A percentile compares a stretch with the other conserved stretches of the same genome.
Conservation (phyloP, 2,797 vertebrate species). For the Protonibea diacanthus region DNA sequence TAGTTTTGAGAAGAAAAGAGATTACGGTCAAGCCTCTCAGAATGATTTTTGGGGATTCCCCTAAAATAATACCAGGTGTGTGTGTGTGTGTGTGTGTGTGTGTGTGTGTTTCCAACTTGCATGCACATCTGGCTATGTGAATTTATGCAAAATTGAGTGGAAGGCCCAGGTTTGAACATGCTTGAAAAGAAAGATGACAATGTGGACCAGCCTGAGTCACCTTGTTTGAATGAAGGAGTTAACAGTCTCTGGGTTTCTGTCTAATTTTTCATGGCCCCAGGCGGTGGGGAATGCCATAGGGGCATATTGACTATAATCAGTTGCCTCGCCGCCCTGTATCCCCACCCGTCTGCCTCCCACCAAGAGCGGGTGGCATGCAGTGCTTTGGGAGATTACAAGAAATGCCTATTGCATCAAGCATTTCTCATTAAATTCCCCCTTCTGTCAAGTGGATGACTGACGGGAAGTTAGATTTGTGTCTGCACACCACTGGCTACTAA, state of each 20-base stretch:
- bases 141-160: conserved; percentile 30
- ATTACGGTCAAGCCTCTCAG: conserved; percentile 32
- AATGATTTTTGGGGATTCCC: conserved; percentile 52
- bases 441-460: conserved; percentile 32
- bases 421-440: conserved; percentile 28
- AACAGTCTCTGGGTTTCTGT: conserved; percentile 37
- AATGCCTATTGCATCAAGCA: conserved; percentile 39
- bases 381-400: conserved; percentile 52
- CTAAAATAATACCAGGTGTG: conserved; percentile 27
- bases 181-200: conserved; percentile 46
- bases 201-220: conserved; percentile 57
- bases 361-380: conserved; percentile 36
- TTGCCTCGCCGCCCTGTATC: conserved; percentile 22
- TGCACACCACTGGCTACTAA: neutral
- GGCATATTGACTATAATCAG: conserved; percentile 72
- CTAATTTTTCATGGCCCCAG: conserved; percentile 59
- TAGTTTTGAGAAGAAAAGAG: conserved; percentile 47
- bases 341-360: conserved; percentile 36
- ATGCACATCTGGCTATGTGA: conserved; percentile 24
- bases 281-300: conserved; percentile 71
- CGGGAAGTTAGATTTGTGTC: conserved; percentile 1
- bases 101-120: conserved; percentile 30
- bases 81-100: conserved; percentile 30
- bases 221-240: conserved; percentile 46
- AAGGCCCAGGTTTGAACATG: conserved; percentile 54